Conservation (phyloP, 2,113 vertebrate species). For the Lamprotornis superbus region DNA sequence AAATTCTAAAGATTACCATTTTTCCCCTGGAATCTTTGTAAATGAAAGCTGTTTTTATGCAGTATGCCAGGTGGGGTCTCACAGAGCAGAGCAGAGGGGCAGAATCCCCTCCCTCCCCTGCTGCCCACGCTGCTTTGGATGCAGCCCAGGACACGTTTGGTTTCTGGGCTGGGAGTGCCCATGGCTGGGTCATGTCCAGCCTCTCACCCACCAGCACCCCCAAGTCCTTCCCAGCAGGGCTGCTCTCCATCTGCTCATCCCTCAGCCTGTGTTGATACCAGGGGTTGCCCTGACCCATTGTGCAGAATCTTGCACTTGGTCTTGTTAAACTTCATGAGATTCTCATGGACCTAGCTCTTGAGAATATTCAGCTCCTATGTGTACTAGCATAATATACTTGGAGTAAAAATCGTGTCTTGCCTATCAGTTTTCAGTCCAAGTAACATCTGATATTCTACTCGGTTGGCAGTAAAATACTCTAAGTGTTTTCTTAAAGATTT, state of each 20-base stretch:
- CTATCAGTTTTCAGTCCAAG: background rate
- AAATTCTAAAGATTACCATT: background rate
- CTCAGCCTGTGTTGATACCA: background rate
- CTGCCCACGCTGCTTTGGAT: background rate
- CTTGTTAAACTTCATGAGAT: background rate
- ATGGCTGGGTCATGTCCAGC: background rate
- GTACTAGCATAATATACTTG: background rate
- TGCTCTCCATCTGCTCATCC: background rate
- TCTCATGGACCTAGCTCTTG: accelerated
- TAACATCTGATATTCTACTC: background rate
- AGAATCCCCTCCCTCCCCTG: background rate
- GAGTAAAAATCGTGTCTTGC: background rate
- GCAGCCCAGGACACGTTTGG: background rate
- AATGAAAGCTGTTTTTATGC: background rate
- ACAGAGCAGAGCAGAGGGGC: background rate
- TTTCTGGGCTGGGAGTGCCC: background rate
- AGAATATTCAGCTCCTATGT: background rate
- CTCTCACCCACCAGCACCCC: background rate
- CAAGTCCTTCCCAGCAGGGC: background rate
- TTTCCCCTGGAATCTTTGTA: background rate
- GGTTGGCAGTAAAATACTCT: background rate
- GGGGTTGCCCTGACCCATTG: background rate
- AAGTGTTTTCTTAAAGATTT: background rate
- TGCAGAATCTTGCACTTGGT: background rate
- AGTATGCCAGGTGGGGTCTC: background rate